Evolutionary conservation across 2,113 vertebrate species (phyloP).

Genomic region (Spheniscus mendiculus): DNA sequence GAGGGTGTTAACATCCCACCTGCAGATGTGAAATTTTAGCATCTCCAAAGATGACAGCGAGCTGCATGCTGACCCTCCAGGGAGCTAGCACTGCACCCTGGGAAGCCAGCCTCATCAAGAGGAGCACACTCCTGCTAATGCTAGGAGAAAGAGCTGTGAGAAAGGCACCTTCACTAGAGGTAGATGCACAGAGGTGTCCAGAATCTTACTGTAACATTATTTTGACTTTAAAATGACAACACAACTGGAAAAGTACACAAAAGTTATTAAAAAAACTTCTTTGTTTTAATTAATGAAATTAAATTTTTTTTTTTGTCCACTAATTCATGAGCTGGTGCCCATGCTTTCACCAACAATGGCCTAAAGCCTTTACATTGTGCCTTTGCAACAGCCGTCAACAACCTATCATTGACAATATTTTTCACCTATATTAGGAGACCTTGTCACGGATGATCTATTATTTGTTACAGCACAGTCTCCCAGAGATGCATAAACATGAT

Average conservation of each 20-base stretch:
- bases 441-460: accelerated
- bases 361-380: accelerated
- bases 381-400: background rate
- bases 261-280: background rate
- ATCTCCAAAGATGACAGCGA: accelerated
- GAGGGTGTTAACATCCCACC: background rate
- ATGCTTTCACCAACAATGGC: accelerated
- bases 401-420: accelerated
- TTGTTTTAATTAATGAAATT: too few species aligned
- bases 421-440: accelerated
- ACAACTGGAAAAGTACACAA: background rate
- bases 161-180: background rate
- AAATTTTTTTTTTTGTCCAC: too few species aligned
- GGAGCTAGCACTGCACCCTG: background rate
- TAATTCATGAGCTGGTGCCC: too few species aligned
- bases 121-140: accelerated
- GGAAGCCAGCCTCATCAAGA: accelerated
- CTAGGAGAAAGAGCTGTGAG: too few species aligned
- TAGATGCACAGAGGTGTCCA: background rate
- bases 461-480: background rate
- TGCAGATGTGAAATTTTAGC: accelerated
- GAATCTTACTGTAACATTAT: too few species aligned
- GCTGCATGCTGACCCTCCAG: accelerated
- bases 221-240: background rate
- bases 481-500: background rate